Base-by-base conservation (phyloP, 2,797 vertebrate species). In the Pseudochromis fuscus region DNA sequence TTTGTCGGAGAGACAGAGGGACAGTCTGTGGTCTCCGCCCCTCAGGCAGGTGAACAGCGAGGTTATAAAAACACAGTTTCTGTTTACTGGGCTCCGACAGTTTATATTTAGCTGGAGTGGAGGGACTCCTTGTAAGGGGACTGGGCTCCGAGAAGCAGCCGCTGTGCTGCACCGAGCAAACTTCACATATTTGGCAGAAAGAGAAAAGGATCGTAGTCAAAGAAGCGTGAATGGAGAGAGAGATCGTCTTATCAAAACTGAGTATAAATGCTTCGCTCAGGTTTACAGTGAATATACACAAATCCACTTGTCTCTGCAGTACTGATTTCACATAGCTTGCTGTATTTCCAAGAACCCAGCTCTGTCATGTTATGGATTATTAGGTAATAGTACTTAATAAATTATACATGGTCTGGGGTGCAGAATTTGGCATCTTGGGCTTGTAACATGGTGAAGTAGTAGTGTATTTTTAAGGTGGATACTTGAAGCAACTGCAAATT, bases 61-160 rank as follows among this genome's bases (percentile, higher is more conserved):
- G 82, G 67, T 77, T 87, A 84, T 59, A 48, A 89, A 83, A 87
- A 78, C 75, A 75, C 53, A 53, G 30, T 71, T 70, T 85, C 57
- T 83, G 79, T 90, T 87, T 86, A 67, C 77, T 38, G 64, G 53
- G 68, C 68, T 75, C 65, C 31, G 8, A 56, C 52, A 68, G 86
- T 86, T 92, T 89, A 89, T 91, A 87, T 93, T 91, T 91, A 88
- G 79, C 61, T 72, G 13, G 79, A 86, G 81, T 82, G 79, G 82
- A 86, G 68, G 7, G 75, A 87, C 72, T 88, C 85, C 87, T 90
- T 91, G 85, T 90, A 89, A 88, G 87, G 85, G 85, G 85, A 86
- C 83, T 1, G 37, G n/a, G 66, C 58, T 72, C 60, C 69, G 74
- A 81, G 68, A 55, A 65, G 76, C 67, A 67, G 74, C 57, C 62